Evolutionary conservation across 2,797 vertebrate genomes (phyloP).

Genomic region (Protonibea diacanthus): DNA sequence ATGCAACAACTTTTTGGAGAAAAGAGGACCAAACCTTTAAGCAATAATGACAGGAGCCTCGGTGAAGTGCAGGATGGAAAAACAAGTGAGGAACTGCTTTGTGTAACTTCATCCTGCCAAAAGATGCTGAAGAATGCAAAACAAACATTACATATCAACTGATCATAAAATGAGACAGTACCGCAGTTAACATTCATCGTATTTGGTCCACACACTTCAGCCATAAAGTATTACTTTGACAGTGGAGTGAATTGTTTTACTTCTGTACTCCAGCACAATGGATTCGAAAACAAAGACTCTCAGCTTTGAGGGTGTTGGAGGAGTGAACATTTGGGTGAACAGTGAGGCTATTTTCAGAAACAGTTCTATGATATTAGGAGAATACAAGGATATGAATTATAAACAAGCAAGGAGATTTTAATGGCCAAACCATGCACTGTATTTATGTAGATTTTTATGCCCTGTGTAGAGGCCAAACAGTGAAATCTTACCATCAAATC

Average conservation of each 20-base stretch:
- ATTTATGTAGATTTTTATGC: background rate
- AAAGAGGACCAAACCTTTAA: background rate
- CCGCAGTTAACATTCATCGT: background rate
- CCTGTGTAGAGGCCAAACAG: background rate
- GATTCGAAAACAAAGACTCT: slow-evolving; percentile 18
- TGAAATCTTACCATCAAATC: background rate
- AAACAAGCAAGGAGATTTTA: background rate
- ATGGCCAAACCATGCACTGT: background rate
- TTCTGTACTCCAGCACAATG: background rate
- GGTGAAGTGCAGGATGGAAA: background rate
- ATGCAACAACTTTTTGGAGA: background rate
- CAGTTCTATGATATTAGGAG: background rate
- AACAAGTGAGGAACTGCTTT: background rate
- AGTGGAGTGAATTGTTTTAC: background rate
- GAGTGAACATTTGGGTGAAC: background rate
- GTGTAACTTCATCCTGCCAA: background rate
- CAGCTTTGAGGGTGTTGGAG: background rate
- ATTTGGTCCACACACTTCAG: background rate
- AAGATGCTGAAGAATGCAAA: slow-evolving; percentile 5
- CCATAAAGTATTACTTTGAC: background rate
- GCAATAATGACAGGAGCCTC: background rate
- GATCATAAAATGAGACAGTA: background rate
- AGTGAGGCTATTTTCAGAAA: background rate
- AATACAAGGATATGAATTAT: background rate
- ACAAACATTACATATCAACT: background rate